phyloP scores from a whole-genome alignment of 2,888 invertebrate genomes.

The Lymantria dispar region DNA sequence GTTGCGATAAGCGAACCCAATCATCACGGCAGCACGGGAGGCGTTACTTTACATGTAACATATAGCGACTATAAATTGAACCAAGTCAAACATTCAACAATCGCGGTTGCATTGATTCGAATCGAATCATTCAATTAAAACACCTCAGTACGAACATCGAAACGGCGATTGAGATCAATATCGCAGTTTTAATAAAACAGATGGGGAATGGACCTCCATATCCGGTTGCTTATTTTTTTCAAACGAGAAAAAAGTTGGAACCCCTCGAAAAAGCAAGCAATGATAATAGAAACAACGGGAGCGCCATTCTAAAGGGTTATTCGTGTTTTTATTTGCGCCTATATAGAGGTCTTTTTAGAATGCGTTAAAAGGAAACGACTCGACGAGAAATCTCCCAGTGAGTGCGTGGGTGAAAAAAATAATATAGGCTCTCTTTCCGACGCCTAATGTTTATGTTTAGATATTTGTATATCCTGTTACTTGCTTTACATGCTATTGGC shows the following conservation, averaged over 20 bases:
- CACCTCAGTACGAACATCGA: constrained; percentile 40
- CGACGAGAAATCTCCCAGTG: constrained; percentile 40
- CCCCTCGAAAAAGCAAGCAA: constrained; percentile 68
- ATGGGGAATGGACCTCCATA: constrained; percentile 68
- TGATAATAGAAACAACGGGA: constrained; percentile 78
- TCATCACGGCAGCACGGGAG: constrained; percentile 54
- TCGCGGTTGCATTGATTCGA: constrained; percentile 52
- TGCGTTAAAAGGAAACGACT: constrained; percentile 64
- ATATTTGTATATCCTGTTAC: constrained; percentile 38
- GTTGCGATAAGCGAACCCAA: constrained; percentile 59
- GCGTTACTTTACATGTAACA: constrained; percentile 60
- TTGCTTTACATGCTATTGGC: constrained; percentile 27
- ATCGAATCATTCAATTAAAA: constrained; percentile 68
- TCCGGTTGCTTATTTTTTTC: constrained; percentile 72
- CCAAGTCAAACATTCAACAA: constrained; percentile 68
- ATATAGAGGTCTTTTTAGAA: constrained; percentile 58
- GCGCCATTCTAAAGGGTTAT: constrained; percentile 69
- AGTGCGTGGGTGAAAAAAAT: constrained; percentile 53
- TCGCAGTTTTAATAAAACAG: constrained; percentile 79
- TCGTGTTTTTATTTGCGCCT: constrained; percentile 69
- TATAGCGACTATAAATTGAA: constrained; percentile 67
- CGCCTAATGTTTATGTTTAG: constrained; percentile 35
- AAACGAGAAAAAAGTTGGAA: constrained; percentile 52
- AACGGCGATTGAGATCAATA: constrained; percentile 68
- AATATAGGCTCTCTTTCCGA: constrained; percentile 27